Percentiles rank a stretch among this genome's conserved stretches.
Conservation (phyloP, 2,797 vertebrate species). For the Lindbergichthys nudifrons region DNA sequence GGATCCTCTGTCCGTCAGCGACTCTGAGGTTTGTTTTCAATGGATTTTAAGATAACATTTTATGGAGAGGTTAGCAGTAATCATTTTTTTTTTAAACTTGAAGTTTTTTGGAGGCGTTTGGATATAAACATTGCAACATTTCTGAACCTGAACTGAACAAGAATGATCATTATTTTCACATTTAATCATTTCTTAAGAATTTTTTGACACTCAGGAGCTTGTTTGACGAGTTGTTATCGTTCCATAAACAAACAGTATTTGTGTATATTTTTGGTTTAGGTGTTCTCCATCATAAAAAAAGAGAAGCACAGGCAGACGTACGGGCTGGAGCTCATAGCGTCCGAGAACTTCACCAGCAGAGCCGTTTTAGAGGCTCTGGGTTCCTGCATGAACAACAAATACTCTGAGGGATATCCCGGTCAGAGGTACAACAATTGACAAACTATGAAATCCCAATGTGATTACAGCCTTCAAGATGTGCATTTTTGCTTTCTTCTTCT, state of each 20-base stretch:
- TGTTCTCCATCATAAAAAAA: slow-evolving; percentile 93
- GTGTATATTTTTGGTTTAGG: slow-evolving; percentile 67
- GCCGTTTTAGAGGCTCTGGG: slow-evolving; percentile 95
- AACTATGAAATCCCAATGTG: neutral
- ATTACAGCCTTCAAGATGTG: neutral
- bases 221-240: neutral
- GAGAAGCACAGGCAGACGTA: slow-evolving; percentile 92
- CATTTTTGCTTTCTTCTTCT: neutral
- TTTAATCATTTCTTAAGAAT: neutral
- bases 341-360: slow-evolving; percentile 96
- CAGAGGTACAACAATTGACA: slow-evolving; percentile 86
- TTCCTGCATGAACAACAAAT: slow-evolving; percentile 98
- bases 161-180: too few relatives aligned
- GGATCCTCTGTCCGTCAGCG: slow-evolving; percentile 87
- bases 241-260: neutral
- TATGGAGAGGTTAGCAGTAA: too few relatives aligned
- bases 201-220: too few relatives aligned
- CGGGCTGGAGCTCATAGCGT: slow-evolving; percentile 94
- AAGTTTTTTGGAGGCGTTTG: too few relatives aligned
- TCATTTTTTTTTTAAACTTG: too few relatives aligned
- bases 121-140: too few relatives aligned
- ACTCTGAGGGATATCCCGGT: slow-evolving; percentile 97
- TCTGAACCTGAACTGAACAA: too few relatives aligned
- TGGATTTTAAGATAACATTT: neutral
- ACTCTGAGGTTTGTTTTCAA: slow-evolving; percentile 87